Evolutionary conservation across 1,140 invertebrate genomes (phyloP), one percentile per base, ranked within the genome.

Genomic region (Dreissena rostriformis): DNA sequence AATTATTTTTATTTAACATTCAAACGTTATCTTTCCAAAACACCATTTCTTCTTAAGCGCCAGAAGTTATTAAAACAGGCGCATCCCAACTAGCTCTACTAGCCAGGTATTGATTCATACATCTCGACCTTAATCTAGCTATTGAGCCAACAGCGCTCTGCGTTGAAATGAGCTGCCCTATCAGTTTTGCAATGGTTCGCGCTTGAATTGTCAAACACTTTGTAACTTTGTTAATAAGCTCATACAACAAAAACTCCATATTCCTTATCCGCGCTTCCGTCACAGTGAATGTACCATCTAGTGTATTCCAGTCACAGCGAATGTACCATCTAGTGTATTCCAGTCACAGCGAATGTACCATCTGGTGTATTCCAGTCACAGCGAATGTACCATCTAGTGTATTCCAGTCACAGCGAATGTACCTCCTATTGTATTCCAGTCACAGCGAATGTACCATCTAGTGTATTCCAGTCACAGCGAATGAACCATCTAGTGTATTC

Each of bases 1-100:
- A 75, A 8, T 24, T 19, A 55, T 57, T 10, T 5, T 24, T 14
- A 66, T 77, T 77, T 17, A 77, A 51, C 17, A 53, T 52, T 49
- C 61, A 39, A 6, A 77, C 6, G 22, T 65, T 77, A 14, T 52
- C 49, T 49, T 28, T 14, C 74, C 28, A 65, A 49, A 66, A 77
- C 15, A 49, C 26, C 26, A 77, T 49, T 67, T 77, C 74, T 11
- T 65, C 28, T 28, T 65, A 29, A 39, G 74, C 61, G 6, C 12
- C 22, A 14, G n/a, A 10, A 53, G 6, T 17, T 24, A 67, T 24
- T 24, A 67, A 10, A 12, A 67, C 65, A n/a, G 65, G 65, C 14
- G 65, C 65, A 26, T 67, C 24, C 65, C 65, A 67, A 24, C 65
- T 67, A 11, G 65, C 65, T 11, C 65, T 11, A 67, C 17, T n/a